Evolutionary conservation across 2,888 invertebrate genomes (phyloP).

Genomic region (Bellardia pandia): DNA sequence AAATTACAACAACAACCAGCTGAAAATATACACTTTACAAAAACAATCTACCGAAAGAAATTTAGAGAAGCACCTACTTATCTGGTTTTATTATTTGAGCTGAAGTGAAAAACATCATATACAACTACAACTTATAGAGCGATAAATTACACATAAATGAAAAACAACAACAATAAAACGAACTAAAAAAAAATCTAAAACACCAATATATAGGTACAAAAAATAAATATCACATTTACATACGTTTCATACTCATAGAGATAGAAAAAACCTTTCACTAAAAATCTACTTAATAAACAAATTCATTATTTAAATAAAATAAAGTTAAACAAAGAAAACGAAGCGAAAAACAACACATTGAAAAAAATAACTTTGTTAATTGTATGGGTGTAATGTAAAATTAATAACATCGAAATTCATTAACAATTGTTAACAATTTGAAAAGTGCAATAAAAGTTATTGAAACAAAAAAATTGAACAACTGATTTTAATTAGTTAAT

Average conservation of each 20-base stretch:
- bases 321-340: slow-evolving; percentile 18
- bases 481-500: neutral
- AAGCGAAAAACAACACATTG: neutral
- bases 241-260: slow-evolving; percentile 1
- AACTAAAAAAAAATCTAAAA: neutral
- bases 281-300: slow-evolving; percentile 58
- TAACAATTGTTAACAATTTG: slow-evolving; percentile 25
- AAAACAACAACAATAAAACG: slow-evolving; percentile 15
- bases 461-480: neutral
- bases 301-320: slow-evolving; percentile 54
- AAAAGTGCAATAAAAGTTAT: slow-evolving; percentile 25
- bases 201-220: slow-evolving; percentile 1
- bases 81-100: slow-evolving; percentile 69
- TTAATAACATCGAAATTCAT: slow-evolving; percentile 15
- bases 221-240: slow-evolving; percentile 40
- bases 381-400: slow-evolving; percentile 37
- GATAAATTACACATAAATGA: slow-evolving; percentile 53
- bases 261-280: slow-evolving; percentile 69
- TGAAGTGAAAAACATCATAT: slow-evolving; percentile 66
- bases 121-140: slow-evolving; percentile 70
- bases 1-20: slow-evolving; percentile 73
- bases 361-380: slow-evolving; percentile 5
- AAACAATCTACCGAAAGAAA: slow-evolving; percentile 61
- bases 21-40: slow-evolving; percentile 7
- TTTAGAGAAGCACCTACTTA: slow-evolving; percentile 73